Percentiles rank a stretch among this genome's conserved stretches.
Evolutionary conservation across 1,140 invertebrate genomes (phyloP).

Genomic region (Pygmarrhopalites habei): DNA sequence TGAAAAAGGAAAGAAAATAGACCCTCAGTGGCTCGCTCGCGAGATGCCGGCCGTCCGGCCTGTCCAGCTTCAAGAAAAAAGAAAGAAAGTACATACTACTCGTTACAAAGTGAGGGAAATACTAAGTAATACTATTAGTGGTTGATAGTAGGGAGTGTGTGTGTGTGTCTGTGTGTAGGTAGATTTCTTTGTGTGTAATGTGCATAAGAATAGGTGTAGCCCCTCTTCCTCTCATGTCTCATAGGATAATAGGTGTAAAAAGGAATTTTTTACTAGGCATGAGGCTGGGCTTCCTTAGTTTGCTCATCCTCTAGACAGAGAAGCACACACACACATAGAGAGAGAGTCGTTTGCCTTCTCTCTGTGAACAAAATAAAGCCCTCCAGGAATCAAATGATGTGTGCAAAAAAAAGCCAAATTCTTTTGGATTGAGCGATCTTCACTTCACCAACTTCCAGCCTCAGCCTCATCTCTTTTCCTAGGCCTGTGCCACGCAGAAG

Average conservation of each 20-base stretch:
- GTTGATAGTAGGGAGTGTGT: slow-evolving; percentile 4
- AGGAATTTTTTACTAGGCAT: slow-evolving; percentile 13
- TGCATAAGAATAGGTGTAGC: slow-evolving; percentile 13
- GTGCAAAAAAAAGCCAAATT: slow-evolving; percentile 25
- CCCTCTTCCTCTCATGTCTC: slow-evolving; percentile 11
- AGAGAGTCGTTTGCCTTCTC: slow-evolving; percentile 9
- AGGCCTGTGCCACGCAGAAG: neutral
- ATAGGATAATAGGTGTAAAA: slow-evolving; percentile 16
- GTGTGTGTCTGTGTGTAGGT: neutral
- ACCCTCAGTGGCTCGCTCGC: too few species aligned
- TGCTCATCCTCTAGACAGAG: slow-evolving; percentile 9
- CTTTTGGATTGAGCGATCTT: slow-evolving; percentile 26
- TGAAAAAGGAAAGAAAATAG: too few species aligned
- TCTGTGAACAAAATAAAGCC: slow-evolving; percentile 16
- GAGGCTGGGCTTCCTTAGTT: slow-evolving; percentile 12
- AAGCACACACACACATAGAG: too few species aligned
- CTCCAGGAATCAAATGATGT: slow-evolving; percentile 28
- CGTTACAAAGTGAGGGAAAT: too few species aligned
- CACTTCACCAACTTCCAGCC: neutral
- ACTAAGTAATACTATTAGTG: slow-evolving; percentile 8
- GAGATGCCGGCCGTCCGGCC: too few species aligned
- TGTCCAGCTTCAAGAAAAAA: too few species aligned
- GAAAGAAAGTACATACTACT: neutral
- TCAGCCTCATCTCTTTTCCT: neutral
- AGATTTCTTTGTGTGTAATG: neutral